These are phyloP conservation scores for Radopholus similis DNA, from an alignment of 1,140 invertebrate species.

Conservation along the genomic window DNA sequence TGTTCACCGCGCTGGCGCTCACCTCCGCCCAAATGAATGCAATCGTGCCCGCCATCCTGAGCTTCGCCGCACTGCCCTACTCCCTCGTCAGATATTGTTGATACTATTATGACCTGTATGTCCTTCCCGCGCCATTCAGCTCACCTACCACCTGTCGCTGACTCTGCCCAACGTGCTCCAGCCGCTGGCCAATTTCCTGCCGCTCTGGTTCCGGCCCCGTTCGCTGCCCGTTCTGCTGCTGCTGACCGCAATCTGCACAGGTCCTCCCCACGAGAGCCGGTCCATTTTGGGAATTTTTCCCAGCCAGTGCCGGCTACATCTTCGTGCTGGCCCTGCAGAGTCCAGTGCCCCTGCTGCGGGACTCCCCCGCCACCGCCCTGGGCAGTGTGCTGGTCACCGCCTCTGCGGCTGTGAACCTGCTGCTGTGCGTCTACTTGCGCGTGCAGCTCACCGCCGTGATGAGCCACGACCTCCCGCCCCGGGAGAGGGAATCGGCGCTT, in stretches of 20 bases:
- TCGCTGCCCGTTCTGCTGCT: slow-evolving; percentile 7
- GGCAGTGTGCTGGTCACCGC: background rate
- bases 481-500: slow-evolving; percentile 30
- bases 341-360: slow-evolving; percentile 27
- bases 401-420: no score
- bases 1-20: no score
- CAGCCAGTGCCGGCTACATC: slow-evolving; percentile 16
- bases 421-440: slow-evolving; percentile 36
- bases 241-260: slow-evolving; percentile 31
- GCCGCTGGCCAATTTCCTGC: slow-evolving; percentile 42
- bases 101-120: no score
- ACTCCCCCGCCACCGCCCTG: slow-evolving; percentile 8
- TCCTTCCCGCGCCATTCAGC: no score
- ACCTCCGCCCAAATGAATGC: slow-evolving; percentile 47
- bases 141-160: slow-evolving; percentile 44
- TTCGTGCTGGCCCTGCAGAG: slow-evolving; percentile 41
- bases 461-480: slow-evolving; percentile 37
- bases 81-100: no score
- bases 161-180: slow-evolving; percentile 34
- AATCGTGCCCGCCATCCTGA: slow-evolving; percentile 42
- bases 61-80: slow-evolving; percentile 39
- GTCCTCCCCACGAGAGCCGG: no score
- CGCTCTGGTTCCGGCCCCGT: slow-evolving; percentile 36
- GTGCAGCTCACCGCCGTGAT: slow-evolving; percentile 38
- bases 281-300: no score